Evolutionary conservation across 2,797 vertebrate genomes (phyloP).

Genomic region (Dicrostonyx torquatus): DNA sequence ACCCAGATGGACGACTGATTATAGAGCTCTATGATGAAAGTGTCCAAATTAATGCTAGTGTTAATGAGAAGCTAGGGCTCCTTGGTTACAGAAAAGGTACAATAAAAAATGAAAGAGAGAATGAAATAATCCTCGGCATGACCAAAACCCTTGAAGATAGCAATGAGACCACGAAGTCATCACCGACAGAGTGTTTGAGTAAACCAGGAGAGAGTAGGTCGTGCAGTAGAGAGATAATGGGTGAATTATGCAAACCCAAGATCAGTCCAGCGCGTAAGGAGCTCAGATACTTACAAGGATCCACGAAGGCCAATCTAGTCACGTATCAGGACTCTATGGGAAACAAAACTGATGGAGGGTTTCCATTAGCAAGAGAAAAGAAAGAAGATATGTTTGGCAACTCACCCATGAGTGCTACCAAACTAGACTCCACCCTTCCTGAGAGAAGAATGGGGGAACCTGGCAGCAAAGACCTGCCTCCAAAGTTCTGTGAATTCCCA

Average conservation of each 20-base stretch:
- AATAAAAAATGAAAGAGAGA: not conserved
- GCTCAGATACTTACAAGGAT: conserved; percentile 52
- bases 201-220: conserved; percentile 47
- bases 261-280: not conserved
- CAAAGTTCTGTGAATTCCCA: conserved; percentile 86
- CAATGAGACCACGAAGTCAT: conserved; percentile 23
- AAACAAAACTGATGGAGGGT: conserved; percentile 26
- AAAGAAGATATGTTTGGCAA: not conserved
- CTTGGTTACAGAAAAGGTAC: not conserved
- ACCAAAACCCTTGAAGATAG: conserved; percentile 13
- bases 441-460: conserved; percentile 40
- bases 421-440: conserved; percentile 2
- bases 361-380: conserved; percentile 35
- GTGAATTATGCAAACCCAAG: conserved; percentile 26
- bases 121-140: not conserved
- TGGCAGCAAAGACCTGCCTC: not conserved
- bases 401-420: not conserved
- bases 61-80: conserved; percentile 88
- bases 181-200: not conserved
- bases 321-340: conserved; percentile 20
- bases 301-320: not conserved
- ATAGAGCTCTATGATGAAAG: conserved; percentile 92
- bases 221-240: not conserved
- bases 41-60: conserved; percentile 90
- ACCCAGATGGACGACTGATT: conserved; percentile 90